Evolutionary conservation across 2,113 vertebrate genomes (phyloP), one percentile per base, ranked within the genome.

Genomic region (Gasterosteus aculeatus): DNA sequence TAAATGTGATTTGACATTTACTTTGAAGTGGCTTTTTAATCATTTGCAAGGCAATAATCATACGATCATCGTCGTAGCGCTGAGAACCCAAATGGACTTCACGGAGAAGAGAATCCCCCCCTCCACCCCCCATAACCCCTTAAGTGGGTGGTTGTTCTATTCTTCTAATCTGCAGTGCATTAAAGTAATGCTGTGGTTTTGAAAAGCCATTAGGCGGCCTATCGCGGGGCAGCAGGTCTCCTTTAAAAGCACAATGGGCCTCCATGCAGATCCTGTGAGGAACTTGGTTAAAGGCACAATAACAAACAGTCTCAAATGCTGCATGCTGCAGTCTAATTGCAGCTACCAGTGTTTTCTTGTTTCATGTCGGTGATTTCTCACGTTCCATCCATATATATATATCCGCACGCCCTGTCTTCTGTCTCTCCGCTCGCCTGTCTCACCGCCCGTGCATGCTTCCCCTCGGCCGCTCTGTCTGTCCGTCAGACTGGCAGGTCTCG

Each of bases 161-260:
- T 87, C 85, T 90, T 88, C 22, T 92, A 88, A 92, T 91, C 91
- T 56, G 12, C 75, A 65, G 84, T 84, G 84, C 91, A 92, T 92
- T 92, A 92, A 89, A 87, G 89, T 83, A 88, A 85, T 84, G 78
- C 91, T 84, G 84, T 79, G 83, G 85, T 82, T 86, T 89, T 90
- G 89, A 91, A 91, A 91, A 91, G 87, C 82, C 88, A 92, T 92
- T 90, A 92, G 86, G 75, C 84, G 89, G 88, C 89, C 88, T 92
- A 89, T 91, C 84, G 74, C 76, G 42, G 87, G 87, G 82, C 91
- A 85, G 76, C 80, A 75, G 89, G 88, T 92, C 91, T 78, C 84
- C 76, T 90, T 89, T 92, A 92, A 91, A 92, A 91, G 91, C 91
- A 80, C 85, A 85, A 76, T 84, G 88, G 87, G 91, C 89, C 86